These are phyloP conservation scores for Dipodomys spectabilis DNA, from an alignment of 2,113 vertebrate genomes.

Conservation along the genomic window DNA sequence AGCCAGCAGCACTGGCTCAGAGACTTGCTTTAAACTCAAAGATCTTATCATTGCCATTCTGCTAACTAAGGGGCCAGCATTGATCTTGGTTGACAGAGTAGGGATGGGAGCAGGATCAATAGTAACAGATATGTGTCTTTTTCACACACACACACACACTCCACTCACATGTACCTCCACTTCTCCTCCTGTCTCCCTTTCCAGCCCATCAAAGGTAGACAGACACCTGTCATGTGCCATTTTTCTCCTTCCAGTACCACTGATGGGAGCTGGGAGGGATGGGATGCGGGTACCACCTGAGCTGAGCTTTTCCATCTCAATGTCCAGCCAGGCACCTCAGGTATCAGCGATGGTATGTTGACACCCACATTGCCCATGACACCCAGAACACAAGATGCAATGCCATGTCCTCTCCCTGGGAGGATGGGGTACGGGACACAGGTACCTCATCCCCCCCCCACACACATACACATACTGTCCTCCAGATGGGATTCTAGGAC, in stretches of 20 bases:
- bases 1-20: not conserved
- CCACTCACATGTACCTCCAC: conserved; percentile 42
- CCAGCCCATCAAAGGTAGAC: conserved; percentile 81
- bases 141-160: not conserved
- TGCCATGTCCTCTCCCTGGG: conserved; percentile 84
- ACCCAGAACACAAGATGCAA: conserved; percentile 84
- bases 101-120: not conserved
- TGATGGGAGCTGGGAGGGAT: conserved; percentile 82
- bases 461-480: too few species aligned
- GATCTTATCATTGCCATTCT: conserved; percentile 74
- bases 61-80: conserved; percentile 61
- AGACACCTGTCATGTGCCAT: conserved; percentile 87
- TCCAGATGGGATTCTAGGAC: not conserved
- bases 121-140: conserved; percentile 10
- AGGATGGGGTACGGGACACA: not conserved
- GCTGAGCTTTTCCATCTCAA: conserved; percentile 93
- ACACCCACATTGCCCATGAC: conserved; percentile 89
- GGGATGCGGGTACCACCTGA: conserved; percentile 87
- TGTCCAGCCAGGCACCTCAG: conserved; percentile 86
- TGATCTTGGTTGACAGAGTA: not conserved
- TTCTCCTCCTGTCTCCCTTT: conserved; percentile 78
- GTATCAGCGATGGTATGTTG: conserved; percentile 88
- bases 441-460: not conserved
- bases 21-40: conserved; percentile 65
- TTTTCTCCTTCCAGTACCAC: conserved; percentile 86